phyloP scores from a whole-genome alignment of 1,140 invertebrate species.

The Philotrypesis tridentata region DNA sequence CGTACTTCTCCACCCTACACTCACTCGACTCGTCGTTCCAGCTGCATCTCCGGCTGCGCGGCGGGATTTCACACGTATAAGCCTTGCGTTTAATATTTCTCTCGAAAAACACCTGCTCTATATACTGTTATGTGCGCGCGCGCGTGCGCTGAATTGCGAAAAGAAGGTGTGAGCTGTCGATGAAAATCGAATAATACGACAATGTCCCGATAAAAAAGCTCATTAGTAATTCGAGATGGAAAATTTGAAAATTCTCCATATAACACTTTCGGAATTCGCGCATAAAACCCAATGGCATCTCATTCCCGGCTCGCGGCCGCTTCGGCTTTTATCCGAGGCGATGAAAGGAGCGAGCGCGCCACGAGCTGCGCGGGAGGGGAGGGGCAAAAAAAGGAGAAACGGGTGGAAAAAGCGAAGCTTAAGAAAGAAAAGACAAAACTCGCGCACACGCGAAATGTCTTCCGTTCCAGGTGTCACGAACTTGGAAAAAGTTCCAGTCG shows the following conservation, averaged over 20 bases:
- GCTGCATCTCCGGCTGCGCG: too few species aligned
- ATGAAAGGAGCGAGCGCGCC: conserved; percentile 16
- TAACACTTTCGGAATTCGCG: conserved; percentile 3
- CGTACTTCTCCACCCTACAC: background rate
- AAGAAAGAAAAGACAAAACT: conserved; percentile 31
- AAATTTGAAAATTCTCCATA: background rate
- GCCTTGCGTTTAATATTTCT: too few species aligned
- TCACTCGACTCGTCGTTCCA: background rate
- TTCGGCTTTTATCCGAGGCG: conserved; percentile 19
- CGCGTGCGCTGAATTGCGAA: too few species aligned
- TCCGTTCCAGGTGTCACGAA: conserved; percentile 41
- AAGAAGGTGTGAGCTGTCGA: background rate
- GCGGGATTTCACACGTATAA: background rate
- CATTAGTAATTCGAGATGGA: background rate
- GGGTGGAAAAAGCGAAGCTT: conserved; percentile 15
- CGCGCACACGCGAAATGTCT: conserved; percentile 20
- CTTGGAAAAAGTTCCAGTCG: conserved; percentile 29
- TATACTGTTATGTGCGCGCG: too few species aligned
- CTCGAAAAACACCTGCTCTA: too few species aligned
- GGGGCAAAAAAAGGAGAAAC: background rate
- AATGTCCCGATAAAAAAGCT: too few species aligned
- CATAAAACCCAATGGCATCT: conserved; percentile 32
- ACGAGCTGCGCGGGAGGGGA: background rate
- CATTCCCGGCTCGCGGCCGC: conserved; percentile 1
- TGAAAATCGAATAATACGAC: background rate